These are phyloP conservation scores for Garra rufa DNA, from an alignment of 2,113 vertebrate species.

Conservation along the genomic window DNA sequence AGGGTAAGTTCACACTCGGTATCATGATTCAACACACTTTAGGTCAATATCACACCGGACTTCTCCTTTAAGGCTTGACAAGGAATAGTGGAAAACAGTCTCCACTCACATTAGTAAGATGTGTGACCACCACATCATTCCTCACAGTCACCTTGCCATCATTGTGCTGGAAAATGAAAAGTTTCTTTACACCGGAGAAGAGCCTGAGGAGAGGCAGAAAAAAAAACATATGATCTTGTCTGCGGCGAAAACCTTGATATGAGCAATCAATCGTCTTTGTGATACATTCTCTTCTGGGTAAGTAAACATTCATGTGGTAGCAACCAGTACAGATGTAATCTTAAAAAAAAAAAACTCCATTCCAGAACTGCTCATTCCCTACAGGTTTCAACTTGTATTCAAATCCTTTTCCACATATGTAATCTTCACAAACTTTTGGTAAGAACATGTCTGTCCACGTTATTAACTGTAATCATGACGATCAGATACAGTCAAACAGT, in stretches of 20 bases:
- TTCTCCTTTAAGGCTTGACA: too few relatives aligned
- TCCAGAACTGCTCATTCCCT: not conserved
- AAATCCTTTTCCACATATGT: not conserved
- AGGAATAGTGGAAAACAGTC: not conserved
- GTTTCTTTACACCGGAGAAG: slow-evolving; percentile 93
- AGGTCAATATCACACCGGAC: too few relatives aligned
- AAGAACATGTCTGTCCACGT: not conserved
- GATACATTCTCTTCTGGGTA: not conserved
- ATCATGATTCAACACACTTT: too few relatives aligned
- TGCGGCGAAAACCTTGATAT: not conserved
- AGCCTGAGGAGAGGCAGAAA: slow-evolving; percentile 81
- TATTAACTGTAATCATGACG: not conserved
- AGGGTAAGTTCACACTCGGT: too few relatives aligned
- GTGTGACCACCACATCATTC: slow-evolving; percentile 90
- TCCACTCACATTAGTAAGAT: slow-evolving; percentile 90
- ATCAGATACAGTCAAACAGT: not conserved
- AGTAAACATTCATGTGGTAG: not conserved
- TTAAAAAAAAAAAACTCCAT: not conserved
- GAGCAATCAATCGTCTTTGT: not conserved
- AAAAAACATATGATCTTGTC: not conserved
- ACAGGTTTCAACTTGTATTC: slow-evolving; percentile 7
- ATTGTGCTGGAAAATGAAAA: slow-evolving; percentile 93
- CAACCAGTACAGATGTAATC: not conserved
- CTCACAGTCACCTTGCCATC: slow-evolving; percentile 93
- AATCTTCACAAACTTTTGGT: not conserved